phyloP scores from a whole-genome alignment of 30 jellyfish, hydroid and myxozoan genomes.

The Turritopsis dohrnii region DNA sequence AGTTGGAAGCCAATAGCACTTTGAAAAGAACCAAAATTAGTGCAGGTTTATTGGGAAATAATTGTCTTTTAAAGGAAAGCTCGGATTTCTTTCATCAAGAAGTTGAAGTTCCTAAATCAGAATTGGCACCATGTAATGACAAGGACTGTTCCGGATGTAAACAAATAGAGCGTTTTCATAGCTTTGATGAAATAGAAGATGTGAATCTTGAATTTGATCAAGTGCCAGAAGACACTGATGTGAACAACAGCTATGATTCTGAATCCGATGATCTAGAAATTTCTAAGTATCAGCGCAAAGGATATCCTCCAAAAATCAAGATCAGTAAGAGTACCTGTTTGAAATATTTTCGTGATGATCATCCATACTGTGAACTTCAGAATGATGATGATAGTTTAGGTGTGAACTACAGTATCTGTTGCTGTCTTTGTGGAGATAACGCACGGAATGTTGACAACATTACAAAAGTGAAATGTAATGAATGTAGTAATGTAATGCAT shows the following conservation, averaged over 20 bases:
- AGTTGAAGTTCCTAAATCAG: not conserved
- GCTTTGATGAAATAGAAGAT: not conserved
- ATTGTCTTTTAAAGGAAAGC: not conserved
- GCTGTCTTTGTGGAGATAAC: conserved; percentile 49
- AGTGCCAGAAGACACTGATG: not conserved
- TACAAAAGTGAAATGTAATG: conserved; percentile 21
- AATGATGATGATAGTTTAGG: not conserved
- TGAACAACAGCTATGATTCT: not conserved
- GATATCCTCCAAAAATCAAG: not conserved
- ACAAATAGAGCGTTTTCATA: no score
- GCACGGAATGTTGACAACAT: not conserved
- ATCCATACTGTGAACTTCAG: not conserved
- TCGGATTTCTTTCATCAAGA: not conserved
- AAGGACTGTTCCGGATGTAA: not conserved
- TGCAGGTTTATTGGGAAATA: not conserved
- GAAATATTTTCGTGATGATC: not conserved
- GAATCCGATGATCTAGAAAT: not conserved
- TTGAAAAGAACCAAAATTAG: not conserved
- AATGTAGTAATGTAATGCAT: conserved; percentile 39
- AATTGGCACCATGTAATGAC: no score
- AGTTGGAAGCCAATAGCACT: not conserved
- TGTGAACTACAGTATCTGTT: not conserved
- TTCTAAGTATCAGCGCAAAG: not conserved
- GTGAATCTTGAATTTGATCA: not conserved
- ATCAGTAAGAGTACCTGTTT: not conserved